Percentiles rank a stretch among this genome's conserved stretches.
Evolutionary conservation across 1,140 invertebrate species (phyloP).

Genomic region (Lordiphosa mommai): DNA sequence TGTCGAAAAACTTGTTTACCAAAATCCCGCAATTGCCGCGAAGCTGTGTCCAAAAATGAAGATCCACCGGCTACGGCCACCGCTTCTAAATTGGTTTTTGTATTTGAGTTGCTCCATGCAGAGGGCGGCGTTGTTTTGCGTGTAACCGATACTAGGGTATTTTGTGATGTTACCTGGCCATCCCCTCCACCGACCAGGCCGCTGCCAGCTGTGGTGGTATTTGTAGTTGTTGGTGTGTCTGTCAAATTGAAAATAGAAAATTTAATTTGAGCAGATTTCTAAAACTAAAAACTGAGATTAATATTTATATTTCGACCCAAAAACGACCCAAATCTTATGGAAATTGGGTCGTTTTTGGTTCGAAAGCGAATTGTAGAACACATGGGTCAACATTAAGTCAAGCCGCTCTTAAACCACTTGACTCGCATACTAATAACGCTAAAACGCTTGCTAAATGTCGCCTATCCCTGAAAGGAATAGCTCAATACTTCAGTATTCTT

Average conservation of each 20-base stretch:
- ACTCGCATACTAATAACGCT: too few species aligned
- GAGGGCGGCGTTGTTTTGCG: constrained; percentile 35
- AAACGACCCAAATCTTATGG: too few species aligned
- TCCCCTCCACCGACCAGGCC: constrained; percentile 19
- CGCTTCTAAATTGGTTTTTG: not conserved
- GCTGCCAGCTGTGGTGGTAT: not conserved
- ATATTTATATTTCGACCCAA: too few species aligned
- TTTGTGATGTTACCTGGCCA: not conserved
- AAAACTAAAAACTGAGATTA: too few species aligned
- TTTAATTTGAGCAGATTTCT: not conserved
- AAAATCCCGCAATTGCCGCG: constrained; percentile 66
- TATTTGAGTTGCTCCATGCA: constrained; percentile 18
- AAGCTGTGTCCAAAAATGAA: constrained; percentile 70
- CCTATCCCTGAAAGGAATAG: too few species aligned
- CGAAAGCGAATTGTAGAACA: too few species aligned
- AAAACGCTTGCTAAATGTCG: too few species aligned
- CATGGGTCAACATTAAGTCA: too few species aligned
- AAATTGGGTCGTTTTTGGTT: too few species aligned
- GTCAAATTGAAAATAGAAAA: constrained; percentile 1
- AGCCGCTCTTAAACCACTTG: too few species aligned
- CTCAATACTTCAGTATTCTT: too few species aligned
- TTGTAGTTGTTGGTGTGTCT: constrained; percentile 7
- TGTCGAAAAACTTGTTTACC: constrained; percentile 75
- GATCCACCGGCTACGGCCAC: constrained; percentile 15
- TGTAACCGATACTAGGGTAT: constrained; percentile 20